Evolutionary conservation across 2,797 vertebrate genomes (phyloP), one percentile per base, ranked within the genome.

Genomic region (Strix occidentalis): DNA sequence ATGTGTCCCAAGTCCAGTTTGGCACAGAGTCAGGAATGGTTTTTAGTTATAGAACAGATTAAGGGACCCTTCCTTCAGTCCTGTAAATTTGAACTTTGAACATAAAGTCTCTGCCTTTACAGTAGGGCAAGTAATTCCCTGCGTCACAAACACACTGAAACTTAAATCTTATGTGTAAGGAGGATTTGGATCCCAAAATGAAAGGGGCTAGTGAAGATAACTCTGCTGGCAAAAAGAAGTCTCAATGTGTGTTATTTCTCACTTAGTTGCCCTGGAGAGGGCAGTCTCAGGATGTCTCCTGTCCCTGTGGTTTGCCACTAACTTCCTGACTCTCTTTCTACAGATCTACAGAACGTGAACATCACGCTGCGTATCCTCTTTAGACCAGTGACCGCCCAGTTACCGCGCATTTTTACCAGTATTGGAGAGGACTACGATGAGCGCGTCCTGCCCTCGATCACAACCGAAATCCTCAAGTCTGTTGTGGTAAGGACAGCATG

Each of bases 291-390:
- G 35, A 7, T 11, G 3, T 68, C 35, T 71, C 72, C 65, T 63
- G 25, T 33, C 35, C 37, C 39, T 25, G 5, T 23, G 41, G 3
- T 31, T 63, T 45, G 41, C 3, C 9, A 2, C 28, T 75, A 5
- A 89, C 16, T 20, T 15, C 6, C 0, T 29, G 15, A 14, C 31
- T 25, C 21, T 95, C 11, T 54, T 7, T 83, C 65, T 48, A 5
- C 97, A 99, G 99, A 99, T 98, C 97, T 99, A 86, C 99, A 99
- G 98, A 99, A 99, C 6, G 99, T 99, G 57, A 99, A 99, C 98
- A 99, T 99, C 98, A 99, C 99, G 0, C 95, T 99, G 95, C 98
- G 99, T 19, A 99, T 99, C 98, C 98, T 99, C 9, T 99, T 99
- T 97, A 98, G 99, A 87, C 99, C 99, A 0, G 96, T 99, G 25